A percentile compares a stretch with the other conserved stretches of the same genome.
These are phyloP conservation scores for Nemopilema nomurai DNA, from an alignment of 30 jellyfish, hydroid and myxozoan genomes.

Conservation along the genomic window DNA sequence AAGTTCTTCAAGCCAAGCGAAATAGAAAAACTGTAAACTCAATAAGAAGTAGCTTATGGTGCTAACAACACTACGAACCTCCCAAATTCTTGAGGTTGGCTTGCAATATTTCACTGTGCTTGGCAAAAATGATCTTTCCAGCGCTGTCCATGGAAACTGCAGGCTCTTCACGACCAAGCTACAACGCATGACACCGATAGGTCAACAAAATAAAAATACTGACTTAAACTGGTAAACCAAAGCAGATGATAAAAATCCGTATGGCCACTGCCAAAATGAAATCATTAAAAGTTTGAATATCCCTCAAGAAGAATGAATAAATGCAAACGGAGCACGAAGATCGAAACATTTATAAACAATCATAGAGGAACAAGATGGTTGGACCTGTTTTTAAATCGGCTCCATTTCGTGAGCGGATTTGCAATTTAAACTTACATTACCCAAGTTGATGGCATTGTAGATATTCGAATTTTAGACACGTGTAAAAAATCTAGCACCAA, in stretches of 20 bases:
- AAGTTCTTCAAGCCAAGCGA: no score
- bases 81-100: constrained; percentile 91
- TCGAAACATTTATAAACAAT: not conserved
- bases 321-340: not conserved
- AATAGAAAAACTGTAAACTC: no score
- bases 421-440: no score
- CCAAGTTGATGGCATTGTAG: no score
- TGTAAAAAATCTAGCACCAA: no score
- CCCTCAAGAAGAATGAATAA: not conserved
- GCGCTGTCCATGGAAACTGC: constrained; percentile 98
- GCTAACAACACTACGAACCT: constrained; percentile 26
- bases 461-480: no score
- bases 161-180: constrained; percentile 99
- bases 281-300: not conserved
- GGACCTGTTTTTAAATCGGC: no score
- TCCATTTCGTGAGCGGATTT: no score
- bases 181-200: no score
- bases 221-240: not conserved
- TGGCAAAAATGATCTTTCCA: constrained; percentile 93
- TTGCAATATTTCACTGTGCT: constrained; percentile 95
- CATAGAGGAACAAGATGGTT: no score
- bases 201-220: not conserved
- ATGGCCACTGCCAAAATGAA: no score
- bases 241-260: not conserved
- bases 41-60: not conserved